Base-by-base conservation (phyloP, 92 coral and sea anemone genomes). In the Porites lobata region DNA sequence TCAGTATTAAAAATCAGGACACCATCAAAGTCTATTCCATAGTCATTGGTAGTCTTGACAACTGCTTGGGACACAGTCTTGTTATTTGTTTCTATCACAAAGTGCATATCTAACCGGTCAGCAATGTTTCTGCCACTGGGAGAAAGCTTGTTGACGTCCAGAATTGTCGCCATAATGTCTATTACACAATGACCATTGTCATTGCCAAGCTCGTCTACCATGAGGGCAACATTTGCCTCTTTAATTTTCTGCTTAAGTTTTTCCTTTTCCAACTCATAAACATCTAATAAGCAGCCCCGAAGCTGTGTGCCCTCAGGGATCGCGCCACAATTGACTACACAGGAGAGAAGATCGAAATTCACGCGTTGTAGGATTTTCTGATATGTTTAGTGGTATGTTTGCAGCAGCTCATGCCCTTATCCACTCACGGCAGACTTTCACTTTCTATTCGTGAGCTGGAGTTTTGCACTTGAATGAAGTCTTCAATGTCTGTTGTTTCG, bases 1-100 rank as follows among this genome's bases (percentile, higher is more conserved):
- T 93, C 96, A 22, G 92, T 89, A 90, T 80, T 92, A 50, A 89
- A 89, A 64, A 89, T 73, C 47, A 69, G 88, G 18, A 78, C 90
- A 68, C 73, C 38, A 77, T 92, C 95, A 92, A 77, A 89, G 84
- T 59, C 86, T 38, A 92, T 89, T 54, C 53, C 81, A 80, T 88
- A 92, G 20, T 92, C 95, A 80, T 70, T 17, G 54, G 89, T 90
- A 78, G 86, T 77, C 76, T 77, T 86, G 6, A 90, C 88, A 63
- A 89, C 81, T 77, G 91, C 92, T 61, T 87, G 32, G 32, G 32
- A 29, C 32, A 29, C 32, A 29, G 32, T 29, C 32, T 29, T 29
- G 32, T 29, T 29, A 66, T 87, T 83, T 68, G 73, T 68, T 68
- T 68, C 73, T 19, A 50, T 68, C 73, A 19, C 73, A 68, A 86